A percentile compares a stretch with the other conserved stretches of the same genome.
phyloP scores from a whole-genome alignment of 2,888 invertebrate genomes.

The Orthosia cruda region DNA sequence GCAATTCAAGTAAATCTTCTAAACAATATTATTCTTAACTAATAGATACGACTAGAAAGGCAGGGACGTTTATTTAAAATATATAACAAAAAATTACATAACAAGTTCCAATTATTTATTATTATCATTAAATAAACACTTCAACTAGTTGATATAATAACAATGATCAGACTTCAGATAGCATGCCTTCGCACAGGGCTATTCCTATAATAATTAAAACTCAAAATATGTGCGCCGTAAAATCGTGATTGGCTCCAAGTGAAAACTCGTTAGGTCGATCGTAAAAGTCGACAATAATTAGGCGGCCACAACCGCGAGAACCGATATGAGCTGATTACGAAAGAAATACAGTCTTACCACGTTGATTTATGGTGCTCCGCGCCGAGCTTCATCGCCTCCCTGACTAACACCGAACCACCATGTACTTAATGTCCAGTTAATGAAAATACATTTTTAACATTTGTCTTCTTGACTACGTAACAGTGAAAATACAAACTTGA shows the following conservation, averaged over 20 bases:
- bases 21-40: not conserved
- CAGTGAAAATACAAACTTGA: slow-evolving; percentile 76
- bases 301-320: slow-evolving; percentile 89
- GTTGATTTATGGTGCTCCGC: slow-evolving; percentile 88
- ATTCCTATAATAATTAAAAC: slow-evolving; percentile 86
- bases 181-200: slow-evolving; percentile 38
- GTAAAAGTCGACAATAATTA: slow-evolving; percentile 92
- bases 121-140: slow-evolving; percentile 22
- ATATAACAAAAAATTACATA: not conserved
- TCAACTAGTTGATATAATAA: slow-evolving; percentile 10
- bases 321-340: slow-evolving; percentile 91
- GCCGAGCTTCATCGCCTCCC: slow-evolving; percentile 85
- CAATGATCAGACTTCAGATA: slow-evolving; percentile 27
- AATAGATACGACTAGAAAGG: too few species aligned
- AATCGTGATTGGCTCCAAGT: slow-evolving; percentile 91
- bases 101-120: not conserved
- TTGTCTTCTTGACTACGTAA: slow-evolving; percentile 81
- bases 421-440: slow-evolving; percentile 83
- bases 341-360: slow-evolving; percentile 90
- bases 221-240: slow-evolving; percentile 86
- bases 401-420: slow-evolving; percentile 75
- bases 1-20: not conserved
- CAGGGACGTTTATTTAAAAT: not conserved
- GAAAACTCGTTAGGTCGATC: slow-evolving; percentile 90
- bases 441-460: slow-evolving; percentile 86